Percentiles rank a stretch among this genome's conserved stretches.
Conservation (phyloP, 2,113 vertebrate genomes). For the Pituophis catenifer region DNA sequence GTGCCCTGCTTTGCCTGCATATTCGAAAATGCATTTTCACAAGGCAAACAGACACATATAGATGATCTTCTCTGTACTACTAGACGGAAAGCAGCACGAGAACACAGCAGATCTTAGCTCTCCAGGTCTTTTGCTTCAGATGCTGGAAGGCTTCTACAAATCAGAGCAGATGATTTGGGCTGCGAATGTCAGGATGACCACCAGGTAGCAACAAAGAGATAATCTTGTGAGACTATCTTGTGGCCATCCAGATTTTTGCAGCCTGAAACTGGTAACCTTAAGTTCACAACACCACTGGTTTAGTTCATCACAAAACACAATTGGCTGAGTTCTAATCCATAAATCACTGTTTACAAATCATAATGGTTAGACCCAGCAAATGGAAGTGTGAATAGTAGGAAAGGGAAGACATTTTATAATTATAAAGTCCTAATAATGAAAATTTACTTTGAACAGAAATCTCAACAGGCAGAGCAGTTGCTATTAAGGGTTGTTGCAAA, state of each 20-base stretch:
- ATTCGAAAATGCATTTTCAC: not conserved
- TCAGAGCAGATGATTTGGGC: not conserved
- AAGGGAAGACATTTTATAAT: not conserved
- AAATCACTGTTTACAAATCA: not conserved
- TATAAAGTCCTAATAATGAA: not conserved
- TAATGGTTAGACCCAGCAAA: not conserved
- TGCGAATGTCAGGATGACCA: not conserved
- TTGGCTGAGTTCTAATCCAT: not conserved
- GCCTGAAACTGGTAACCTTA: not conserved
- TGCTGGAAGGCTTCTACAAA: not conserved
- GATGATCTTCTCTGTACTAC: not conserved
- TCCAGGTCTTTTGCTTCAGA: not conserved
- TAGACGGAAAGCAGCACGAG: not conserved
- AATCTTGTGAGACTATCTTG: not conserved
- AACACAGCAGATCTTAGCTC: not conserved
- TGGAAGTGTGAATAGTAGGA: not conserved
- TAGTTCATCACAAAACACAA: not conserved
- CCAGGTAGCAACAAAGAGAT: not conserved
- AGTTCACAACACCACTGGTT: not conserved
- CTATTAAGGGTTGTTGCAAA: not conserved
- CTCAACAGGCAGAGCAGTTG: not conserved
- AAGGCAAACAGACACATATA: not conserved
- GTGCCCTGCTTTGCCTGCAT: conserved; percentile 18
- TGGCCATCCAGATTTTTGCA: not conserved
- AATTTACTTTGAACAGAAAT: not conserved